These are phyloP conservation scores for Potamarius usumacintae DNA, from an alignment of 2,113 vertebrate genomes.

Conservation along the genomic window DNA sequence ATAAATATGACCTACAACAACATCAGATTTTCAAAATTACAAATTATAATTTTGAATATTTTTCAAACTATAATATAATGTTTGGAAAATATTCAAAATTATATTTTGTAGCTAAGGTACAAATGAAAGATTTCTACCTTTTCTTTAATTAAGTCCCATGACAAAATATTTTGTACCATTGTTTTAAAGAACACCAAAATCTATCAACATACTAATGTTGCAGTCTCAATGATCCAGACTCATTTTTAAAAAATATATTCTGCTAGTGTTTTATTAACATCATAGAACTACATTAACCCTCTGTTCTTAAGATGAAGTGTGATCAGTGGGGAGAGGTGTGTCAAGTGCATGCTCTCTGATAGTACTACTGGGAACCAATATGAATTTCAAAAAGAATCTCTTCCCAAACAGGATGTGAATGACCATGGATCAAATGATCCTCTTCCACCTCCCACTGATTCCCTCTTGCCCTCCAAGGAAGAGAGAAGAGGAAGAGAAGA, in stretches of 20 bases:
- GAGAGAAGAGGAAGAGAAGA: conserved; percentile 14
- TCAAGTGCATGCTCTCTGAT: conserved; percentile 11
- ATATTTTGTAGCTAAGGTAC: too few species aligned
- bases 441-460: conserved; percentile 38
- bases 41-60: too few species aligned
- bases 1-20: too few species aligned
- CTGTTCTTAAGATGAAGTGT: neutral
- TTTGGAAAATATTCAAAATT: too few species aligned
- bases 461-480: conserved; percentile 9
- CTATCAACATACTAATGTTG: neutral
- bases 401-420: conserved; percentile 44
- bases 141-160: too few species aligned
- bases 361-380: conserved; percentile 11
- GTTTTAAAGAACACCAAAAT: neutral
- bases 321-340: conserved; percentile 1
- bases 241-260: neutral
- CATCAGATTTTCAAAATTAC: too few species aligned
- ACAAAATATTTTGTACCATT: too few species aligned
- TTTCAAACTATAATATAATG: too few species aligned
- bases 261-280: too few species aligned
- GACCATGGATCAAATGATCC: conserved; percentile 23
- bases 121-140: too few species aligned
- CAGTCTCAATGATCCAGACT: neutral
- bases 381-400: conserved; percentile 24
- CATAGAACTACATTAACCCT: neutral